Evolutionary conservation across 2,888 invertebrate species (phyloP), one percentile per base, ranked within the genome.

Genomic region (Scrobipalpa atriplicella): DNA sequence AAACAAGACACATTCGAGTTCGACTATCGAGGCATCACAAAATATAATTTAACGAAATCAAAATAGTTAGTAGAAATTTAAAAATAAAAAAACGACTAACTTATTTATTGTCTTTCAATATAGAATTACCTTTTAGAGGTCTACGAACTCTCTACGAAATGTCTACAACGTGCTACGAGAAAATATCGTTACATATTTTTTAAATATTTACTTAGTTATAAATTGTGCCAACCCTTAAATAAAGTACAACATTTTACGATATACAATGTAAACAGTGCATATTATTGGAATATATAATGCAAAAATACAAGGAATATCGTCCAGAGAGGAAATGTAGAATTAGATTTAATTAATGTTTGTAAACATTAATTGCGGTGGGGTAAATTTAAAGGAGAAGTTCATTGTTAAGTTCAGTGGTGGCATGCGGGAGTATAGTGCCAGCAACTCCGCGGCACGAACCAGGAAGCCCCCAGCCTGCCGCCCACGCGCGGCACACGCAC

Each of bases 321-420:
- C n/a, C 21, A 29, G 54, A 60, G 38, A 38, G 58, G 54, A 43
- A 58, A 21, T 13, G 47, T 11, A 29, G 36, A 56, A 29, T 56
- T 56, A 56, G 9, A 62, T 62, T 78, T 78, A 83, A 86, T 86
- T 81, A 78, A 84, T 87, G 89, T 89, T 89, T 85, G 87, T 88
- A 88, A 88, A 89, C 87, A 87, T 74, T 71, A 69, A 73, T 72
- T 73, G 72, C 62, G 71, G 69, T 75, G 75, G 81, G 82, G 77
- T 83, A 82, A 80, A 84, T 80, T 81, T 75, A 81, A 83, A 83
- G 78, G 75, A 78, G 82, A 88, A 90, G 90, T 89, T 90, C 89
- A 90, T 88, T 90, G 90, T 86, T 86, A 89, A 90, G 89, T 86
- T 89, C 88, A 89, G 73, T 81, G 80, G 79, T 83, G 83, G 83